Conservation (phyloP, 2,113 vertebrate species). For the Neolamprologus hecqui region DNA sequence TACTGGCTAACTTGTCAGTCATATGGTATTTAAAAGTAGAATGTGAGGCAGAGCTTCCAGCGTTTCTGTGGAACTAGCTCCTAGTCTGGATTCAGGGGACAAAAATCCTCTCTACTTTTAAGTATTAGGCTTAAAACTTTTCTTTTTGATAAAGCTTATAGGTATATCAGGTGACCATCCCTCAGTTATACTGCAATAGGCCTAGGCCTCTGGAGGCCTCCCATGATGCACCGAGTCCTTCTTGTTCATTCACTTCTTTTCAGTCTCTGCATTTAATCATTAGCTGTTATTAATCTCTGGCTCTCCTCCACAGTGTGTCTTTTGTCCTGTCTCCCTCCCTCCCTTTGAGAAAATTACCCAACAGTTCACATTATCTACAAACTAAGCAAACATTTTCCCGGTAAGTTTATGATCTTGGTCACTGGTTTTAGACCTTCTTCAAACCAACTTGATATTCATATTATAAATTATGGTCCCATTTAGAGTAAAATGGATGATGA, state of each 20-base stretch:
- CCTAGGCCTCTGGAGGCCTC: neutral
- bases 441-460: neutral
- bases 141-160: neutral
- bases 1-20: neutral
- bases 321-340: neutral
- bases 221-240: neutral
- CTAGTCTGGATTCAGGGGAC: neutral
- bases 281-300: neutral
- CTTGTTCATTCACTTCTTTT: neutral
- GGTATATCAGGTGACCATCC: neutral
- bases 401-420: neutral
- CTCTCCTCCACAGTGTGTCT: neutral
- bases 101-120: neutral
- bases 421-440: neutral
- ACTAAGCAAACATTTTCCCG: neutral
- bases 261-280: neutral
- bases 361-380: neutral
- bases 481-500: neutral
- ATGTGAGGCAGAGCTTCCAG: neutral
- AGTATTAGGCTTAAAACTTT: neutral
- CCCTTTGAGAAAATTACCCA: neutral
- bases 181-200: neutral
- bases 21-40: neutral
- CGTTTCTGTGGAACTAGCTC: neutral
- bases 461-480: neutral